phyloP scores from a whole-genome alignment of 2,113 vertebrate genomes.

The Glaucidium brasilianum region DNA sequence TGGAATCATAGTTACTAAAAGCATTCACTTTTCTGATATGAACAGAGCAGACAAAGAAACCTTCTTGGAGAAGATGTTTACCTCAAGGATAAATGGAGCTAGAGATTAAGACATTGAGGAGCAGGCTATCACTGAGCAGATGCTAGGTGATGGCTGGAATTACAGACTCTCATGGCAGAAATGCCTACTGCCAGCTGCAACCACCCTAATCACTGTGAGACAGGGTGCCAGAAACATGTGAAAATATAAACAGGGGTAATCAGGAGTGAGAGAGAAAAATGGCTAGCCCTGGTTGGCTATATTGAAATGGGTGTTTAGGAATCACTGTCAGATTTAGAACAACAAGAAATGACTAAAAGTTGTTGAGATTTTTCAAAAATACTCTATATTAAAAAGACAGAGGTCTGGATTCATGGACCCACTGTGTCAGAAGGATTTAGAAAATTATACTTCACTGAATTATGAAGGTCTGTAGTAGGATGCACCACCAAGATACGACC shows the following conservation, averaged over 20 bases:
- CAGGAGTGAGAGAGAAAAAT: background rate
- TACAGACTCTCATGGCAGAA: background rate
- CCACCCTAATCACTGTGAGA: background rate
- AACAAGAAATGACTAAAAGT: background rate
- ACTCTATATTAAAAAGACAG: background rate
- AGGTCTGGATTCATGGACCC: background rate
- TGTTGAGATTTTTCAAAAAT: background rate
- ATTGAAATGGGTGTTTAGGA: background rate
- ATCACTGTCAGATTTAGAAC: background rate
- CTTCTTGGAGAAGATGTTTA: background rate
- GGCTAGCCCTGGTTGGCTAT: background rate
- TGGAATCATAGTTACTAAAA: conserved; percentile 9
- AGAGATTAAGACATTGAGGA: background rate
- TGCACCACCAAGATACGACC: background rate
- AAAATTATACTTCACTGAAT: background rate
- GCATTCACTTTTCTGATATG: background rate
- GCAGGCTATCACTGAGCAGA: background rate
- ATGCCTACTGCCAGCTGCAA: background rate
- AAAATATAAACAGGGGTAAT: background rate
- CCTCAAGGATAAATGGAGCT: background rate
- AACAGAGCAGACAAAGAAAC: background rate
- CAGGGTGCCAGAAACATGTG: background rate
- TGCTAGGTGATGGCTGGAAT: conserved; percentile 28
- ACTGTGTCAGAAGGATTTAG: background rate
- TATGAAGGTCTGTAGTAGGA: background rate